These are phyloP conservation scores for Tachysurus fulvidraco DNA, from an alignment of 2,113 vertebrate species.

Conservation along the genomic window DNA sequence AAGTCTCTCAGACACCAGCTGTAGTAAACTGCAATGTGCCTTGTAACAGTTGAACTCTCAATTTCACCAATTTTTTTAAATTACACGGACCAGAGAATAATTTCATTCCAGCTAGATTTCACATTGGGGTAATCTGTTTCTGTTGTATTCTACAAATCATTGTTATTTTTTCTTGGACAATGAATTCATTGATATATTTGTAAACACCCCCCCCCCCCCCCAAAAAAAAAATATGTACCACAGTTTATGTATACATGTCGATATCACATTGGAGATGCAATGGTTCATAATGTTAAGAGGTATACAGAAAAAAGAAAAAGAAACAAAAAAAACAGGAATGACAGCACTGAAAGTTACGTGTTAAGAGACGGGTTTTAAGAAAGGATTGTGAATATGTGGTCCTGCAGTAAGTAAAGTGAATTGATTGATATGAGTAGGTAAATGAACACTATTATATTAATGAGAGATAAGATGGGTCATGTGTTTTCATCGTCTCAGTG, in stretches of 20 bases:
- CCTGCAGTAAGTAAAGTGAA: neutral
- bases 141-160: too few species aligned
- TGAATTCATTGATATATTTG: neutral
- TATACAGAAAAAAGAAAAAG: neutral
- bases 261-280: constrained; percentile 19
- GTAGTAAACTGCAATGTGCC: constrained; percentile 27
- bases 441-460: neutral
- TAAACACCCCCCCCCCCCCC: neutral
- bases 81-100: neutral
- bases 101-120: constrained; percentile 21
- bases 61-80: constrained; percentile 8
- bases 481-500: constrained; percentile 16
- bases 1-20: constrained; percentile 43
- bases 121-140: neutral
- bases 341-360: neutral
- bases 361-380: neutral
- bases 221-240: neutral
- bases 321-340: neutral
- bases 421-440: neutral
- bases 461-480: neutral
- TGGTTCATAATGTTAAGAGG: neutral
- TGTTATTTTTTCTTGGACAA: neutral
- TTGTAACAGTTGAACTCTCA: constrained; percentile 16
- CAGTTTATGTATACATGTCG: constrained; percentile 8
- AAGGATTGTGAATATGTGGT: neutral